These are phyloP conservation scores for Periophthalmus magnuspinnatus DNA, from an alignment of 2,797 vertebrate species.

Conservation along the genomic window DNA sequence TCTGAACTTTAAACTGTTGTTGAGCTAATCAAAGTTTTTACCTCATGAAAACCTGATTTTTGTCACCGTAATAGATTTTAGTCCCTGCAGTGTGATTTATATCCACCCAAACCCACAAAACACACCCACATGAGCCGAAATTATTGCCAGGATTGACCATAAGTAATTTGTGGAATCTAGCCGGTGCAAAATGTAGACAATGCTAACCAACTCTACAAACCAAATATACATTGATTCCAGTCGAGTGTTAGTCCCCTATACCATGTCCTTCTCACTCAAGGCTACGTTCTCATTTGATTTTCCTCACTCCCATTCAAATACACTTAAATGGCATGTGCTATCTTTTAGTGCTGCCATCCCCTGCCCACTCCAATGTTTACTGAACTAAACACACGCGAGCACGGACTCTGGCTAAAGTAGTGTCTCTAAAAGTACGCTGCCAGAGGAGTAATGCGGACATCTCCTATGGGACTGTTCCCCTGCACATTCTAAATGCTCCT, in stretches of 20 bases:
- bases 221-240: neutral
- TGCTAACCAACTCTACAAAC: neutral
- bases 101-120: too few relatives aligned
- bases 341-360: neutral
- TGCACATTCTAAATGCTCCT: slow-evolving; percentile 7
- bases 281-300: neutral
- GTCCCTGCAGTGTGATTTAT: too few relatives aligned
- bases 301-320: neutral
- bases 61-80: too few relatives aligned
- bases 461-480: slow-evolving; percentile 4
- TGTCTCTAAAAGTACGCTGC: neutral
- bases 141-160: too few relatives aligned
- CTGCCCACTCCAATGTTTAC: neutral
- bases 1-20: too few relatives aligned
- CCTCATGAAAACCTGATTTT: too few relatives aligned
- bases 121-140: too few relatives aligned
- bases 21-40: too few relatives aligned
- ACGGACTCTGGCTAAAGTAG: neutral
- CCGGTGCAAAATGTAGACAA: too few relatives aligned
- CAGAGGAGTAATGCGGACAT: slow-evolving; percentile 1
- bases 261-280: neutral
- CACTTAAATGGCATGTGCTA: neutral
- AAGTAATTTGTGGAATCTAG: too few relatives aligned
- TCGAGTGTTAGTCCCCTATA: too few relatives aligned
- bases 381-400: neutral